phyloP scores from a whole-genome alignment of 2,113 vertebrate species.

The Sander vitreus region DNA sequence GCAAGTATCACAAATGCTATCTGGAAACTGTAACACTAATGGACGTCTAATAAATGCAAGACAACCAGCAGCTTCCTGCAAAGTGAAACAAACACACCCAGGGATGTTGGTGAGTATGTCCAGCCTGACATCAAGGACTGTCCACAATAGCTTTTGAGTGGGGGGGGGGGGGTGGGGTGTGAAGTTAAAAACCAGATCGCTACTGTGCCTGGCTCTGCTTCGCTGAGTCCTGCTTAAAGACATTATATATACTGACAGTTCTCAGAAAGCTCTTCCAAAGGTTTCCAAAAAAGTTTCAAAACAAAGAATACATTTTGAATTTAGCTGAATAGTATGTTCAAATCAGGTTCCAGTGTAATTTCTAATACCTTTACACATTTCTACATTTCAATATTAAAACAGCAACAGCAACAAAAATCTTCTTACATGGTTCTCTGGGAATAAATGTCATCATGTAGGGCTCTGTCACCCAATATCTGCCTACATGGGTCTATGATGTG shows the following conservation, averaged over 20 bases:
- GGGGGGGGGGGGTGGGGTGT: not conserved
- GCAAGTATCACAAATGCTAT: conserved; percentile 53
- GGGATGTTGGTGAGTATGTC: conserved; percentile 18
- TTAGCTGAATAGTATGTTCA: not conserved
- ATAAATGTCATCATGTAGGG: not conserved
- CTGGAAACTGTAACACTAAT: conserved; percentile 31
- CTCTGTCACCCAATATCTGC: conserved; percentile 1
- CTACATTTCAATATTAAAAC: not conserved
- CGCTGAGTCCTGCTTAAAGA: conserved; percentile 12
- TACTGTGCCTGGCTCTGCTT: conserved; percentile 10
- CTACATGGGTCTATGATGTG: not conserved
- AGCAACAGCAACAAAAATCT: not conserved
- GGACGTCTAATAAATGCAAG: conserved; percentile 24
- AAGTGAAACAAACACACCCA: conserved; percentile 30
- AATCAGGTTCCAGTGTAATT: not conserved
- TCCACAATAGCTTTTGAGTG: not conserved
- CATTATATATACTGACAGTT: not conserved
- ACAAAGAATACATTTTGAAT: not conserved
- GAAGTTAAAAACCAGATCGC: not conserved
- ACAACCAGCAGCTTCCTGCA: conserved; percentile 10
- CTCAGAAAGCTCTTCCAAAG: not conserved
- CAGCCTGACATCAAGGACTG: conserved; percentile 10
- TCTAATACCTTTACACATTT: not conserved
- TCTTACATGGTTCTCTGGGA: not conserved
- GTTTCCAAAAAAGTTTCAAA: conserved; percentile 2